Evolutionary conservation across 64 coral and sea anemone species (phyloP), one percentile per base, ranked within the genome.

Genomic region (Pocillopora verrucosa): DNA sequence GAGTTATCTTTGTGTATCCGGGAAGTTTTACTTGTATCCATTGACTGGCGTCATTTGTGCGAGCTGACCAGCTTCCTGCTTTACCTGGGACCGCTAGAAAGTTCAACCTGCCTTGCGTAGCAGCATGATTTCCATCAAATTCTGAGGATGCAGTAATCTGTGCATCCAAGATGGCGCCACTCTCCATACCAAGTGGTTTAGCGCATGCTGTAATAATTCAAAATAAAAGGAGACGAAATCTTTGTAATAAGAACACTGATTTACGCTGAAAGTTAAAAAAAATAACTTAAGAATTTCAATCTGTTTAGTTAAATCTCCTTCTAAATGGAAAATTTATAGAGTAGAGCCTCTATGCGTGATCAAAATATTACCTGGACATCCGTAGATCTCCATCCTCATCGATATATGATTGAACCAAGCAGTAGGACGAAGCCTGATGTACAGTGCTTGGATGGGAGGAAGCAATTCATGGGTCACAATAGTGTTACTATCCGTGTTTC

Each of bases 351-450:
- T 30, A 30, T 30, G 30, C 30, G 30, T 30, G 30, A 30, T 30
- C 30, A 30, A 30, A 30, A 30, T 36, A 75, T 0, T 74, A 74
- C 72, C 72, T 24, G 34, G 22, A 30, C 77, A 89, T 69, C 88
- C 88, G 80, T 89, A 89, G 60, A 89, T 9, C 35, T 89, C 87
- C 62, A 79, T 75, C 78, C 87, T 89, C 74, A 89, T 79, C 22
- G 59, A 78, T 24, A 72, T 77, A 16, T 80, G 88, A 1, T 26
- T 56, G 34, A 70, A 60, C 34, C 34, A 60, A 45, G 60, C 77
- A 17, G 6, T 63, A 11, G 61, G 74, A 20, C 34, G 26, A 51
- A 89, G 56, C 36, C 76, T 62, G 16, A 89, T 34, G 37, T 89
- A 79, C 38, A 76, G 75, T 0, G 88, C 61, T 38, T 65, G n/a